Evolutionary conservation across 2,888 invertebrate species (phyloP).

Genomic region (Orchesellides sinensis): DNA sequence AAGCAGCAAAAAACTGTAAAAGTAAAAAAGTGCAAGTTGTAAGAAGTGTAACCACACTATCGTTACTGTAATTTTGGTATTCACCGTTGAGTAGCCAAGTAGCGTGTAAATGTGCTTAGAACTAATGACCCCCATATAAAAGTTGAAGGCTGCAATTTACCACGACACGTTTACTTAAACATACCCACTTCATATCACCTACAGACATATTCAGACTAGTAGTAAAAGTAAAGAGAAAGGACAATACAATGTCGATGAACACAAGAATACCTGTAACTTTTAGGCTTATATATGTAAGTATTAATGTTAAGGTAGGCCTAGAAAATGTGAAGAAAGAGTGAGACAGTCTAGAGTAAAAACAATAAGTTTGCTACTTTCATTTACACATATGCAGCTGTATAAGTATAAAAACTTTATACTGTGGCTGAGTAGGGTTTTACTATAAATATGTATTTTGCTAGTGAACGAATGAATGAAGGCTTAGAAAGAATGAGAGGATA

Average conservation of each 20-base stretch:
- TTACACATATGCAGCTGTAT: neutral
- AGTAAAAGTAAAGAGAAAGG: neutral
- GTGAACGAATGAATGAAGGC: neutral
- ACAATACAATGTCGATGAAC: neutral
- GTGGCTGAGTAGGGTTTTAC: neutral
- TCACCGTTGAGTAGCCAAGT: constrained; percentile 8
- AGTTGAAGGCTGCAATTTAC: constrained; percentile 36
- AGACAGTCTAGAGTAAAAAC: constrained; percentile 16
- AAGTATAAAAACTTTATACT: no score
- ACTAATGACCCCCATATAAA: constrained; percentile 34
- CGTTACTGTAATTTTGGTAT: neutral
- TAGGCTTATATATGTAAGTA: no score
- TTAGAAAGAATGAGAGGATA: constrained; percentile 28
- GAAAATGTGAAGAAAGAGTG: neutral
- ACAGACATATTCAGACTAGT: neutral
- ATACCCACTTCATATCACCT: no score
- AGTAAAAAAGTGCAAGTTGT: neutral
- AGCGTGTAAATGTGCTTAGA: constrained; percentile 31
- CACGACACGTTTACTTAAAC: constrained; percentile 10
- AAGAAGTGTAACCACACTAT: neutral
- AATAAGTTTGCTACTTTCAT: constrained; percentile 17
- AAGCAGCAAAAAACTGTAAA: neutral
- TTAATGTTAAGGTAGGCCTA: neutral
- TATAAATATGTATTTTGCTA: no score
- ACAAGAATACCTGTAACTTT: neutral